Conservation (phyloP, 1,140 invertebrate species). For the Asbolus verrucosus region DNA sequence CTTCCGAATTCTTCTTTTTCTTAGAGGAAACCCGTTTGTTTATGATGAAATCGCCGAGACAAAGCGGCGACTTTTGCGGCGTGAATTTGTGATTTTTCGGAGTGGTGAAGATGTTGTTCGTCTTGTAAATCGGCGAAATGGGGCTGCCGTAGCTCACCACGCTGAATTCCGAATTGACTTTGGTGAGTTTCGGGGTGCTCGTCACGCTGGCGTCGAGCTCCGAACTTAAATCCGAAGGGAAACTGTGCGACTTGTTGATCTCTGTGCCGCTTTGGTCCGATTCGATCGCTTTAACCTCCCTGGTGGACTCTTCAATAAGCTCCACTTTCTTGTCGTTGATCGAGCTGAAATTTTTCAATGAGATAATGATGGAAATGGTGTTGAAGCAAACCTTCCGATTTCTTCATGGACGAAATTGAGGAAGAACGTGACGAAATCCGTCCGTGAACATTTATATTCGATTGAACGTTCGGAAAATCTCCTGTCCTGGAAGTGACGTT, state of each 20-base stretch:
- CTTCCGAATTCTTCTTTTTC: slow-evolving; percentile 49
- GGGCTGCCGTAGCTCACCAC: slow-evolving; percentile 51
- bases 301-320: too few species aligned
- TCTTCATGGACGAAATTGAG: slow-evolving; percentile 62
- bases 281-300: too few species aligned
- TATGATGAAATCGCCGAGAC: slow-evolving; percentile 61
- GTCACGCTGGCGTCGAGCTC: slow-evolving; percentile 8
- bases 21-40: slow-evolving; percentile 47
- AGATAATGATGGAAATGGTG: slow-evolving; percentile 18
- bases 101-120: slow-evolving; percentile 37
- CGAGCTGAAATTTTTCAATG: slow-evolving; percentile 13
- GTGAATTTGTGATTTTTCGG: slow-evolving; percentile 46
- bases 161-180: slow-evolving; percentile 19
- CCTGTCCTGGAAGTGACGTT: slow-evolving; percentile 42
- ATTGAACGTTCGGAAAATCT: slow-evolving; percentile 26
- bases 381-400: slow-evolving; percentile 47
- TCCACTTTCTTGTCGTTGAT: slow-evolving; percentile 47
- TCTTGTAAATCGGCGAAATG: slow-evolving; percentile 58
- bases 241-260: slow-evolving; percentile 32
- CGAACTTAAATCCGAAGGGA: slow-evolving; percentile 28
- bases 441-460: slow-evolving; percentile 54
- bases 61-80: slow-evolving; percentile 50
- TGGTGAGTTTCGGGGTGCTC: slow-evolving; percentile 51
- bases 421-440: slow-evolving; percentile 61
- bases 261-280: slow-evolving; percentile 31